Percentiles rank a stretch among this genome's conserved stretches.
Evolutionary conservation across 2,113 vertebrate genomes (phyloP).

Genomic region (Oreochromis niloticus): DNA sequence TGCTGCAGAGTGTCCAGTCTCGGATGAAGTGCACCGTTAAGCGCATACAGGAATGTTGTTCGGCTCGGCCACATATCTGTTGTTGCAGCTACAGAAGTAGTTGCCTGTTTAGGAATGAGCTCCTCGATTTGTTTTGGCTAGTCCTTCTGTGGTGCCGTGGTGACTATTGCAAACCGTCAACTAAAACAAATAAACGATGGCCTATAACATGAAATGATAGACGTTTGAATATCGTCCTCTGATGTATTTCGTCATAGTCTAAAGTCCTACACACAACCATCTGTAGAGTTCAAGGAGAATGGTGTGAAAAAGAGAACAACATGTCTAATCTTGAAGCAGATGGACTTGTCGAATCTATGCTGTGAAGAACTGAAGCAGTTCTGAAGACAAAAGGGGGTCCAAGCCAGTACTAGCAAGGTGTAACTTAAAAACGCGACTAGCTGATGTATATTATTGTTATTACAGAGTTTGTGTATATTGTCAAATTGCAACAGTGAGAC

Average conservation of each 20-base stretch:
- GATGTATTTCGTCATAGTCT: neutral
- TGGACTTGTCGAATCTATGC: neutral
- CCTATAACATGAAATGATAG: neutral
- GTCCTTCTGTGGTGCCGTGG: neutral
- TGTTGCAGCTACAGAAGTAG: neutral
- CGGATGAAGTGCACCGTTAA: neutral
- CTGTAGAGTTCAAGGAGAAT: neutral
- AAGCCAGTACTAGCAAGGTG: neutral
- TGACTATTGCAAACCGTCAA: neutral
- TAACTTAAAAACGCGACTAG: neutral
- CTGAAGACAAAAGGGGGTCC: neutral
- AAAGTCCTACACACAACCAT: neutral
- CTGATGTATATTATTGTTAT: neutral
- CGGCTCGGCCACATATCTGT: neutral
- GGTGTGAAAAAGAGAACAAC: neutral
- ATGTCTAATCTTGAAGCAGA: neutral
- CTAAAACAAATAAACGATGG: neutral
- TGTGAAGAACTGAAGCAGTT: neutral
- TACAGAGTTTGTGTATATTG: neutral
- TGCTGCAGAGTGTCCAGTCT: neutral
- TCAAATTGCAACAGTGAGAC: neutral
- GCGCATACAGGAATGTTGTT: neutral
- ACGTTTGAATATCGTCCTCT: neutral
- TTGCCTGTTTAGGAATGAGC: neutral
- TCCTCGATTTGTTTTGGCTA: neutral